Evolutionary conservation across 64 coral and sea anemone species (phyloP), one percentile per base, ranked within the genome.

Genomic region (Porites lutea): DNA sequence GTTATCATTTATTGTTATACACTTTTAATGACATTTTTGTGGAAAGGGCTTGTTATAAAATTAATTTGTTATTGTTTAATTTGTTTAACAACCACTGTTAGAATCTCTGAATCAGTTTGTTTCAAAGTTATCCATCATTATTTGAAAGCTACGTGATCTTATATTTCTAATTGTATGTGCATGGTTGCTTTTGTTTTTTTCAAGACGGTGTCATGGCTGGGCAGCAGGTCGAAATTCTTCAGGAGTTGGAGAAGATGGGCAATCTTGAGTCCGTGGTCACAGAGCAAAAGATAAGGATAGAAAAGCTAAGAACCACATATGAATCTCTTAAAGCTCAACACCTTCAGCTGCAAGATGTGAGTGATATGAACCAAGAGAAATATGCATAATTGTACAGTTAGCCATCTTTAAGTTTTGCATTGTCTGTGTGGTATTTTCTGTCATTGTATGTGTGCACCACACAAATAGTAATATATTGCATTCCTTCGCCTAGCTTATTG

Each of bases 301-400:
- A 99, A 57, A 99, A 99, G 68, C 54, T 99, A 12, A 96, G 96
- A 48, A 99, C 97, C 4, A 99, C 97, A 8, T 99, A 99, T 87
- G 97, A 99, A 89, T 94, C 93, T 65, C 78, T 99, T 1, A 99
- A 99, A 63, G 94, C 94, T 72, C 91, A 99, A 73, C 97, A 99
- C 78, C 59, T 99, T n/a, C 97, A 99, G 84, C 92, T 99, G 9
- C 89, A 99, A 91, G 97, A 99, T 90, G 97, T 99, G 81, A 93
- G 97, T 91, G 48, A 19, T 44, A 57, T 57, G 54, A 12, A 9
- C 7, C 54, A 57, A 37, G 27, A 37, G 27, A 37, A 37, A 37
- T 1, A 37, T 37, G 27, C 27, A 37, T 37, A 1, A 37, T 37
- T 37, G 27, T 37, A 37, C 27, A 37, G 27, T 37, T 37, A 37